A percentile compares a stretch with the other conserved stretches of the same genome.
These are phyloP conservation scores for Brachionichthys hirsutus DNA, from an alignment of 2,113 vertebrate genomes.

Conservation along the genomic window DNA sequence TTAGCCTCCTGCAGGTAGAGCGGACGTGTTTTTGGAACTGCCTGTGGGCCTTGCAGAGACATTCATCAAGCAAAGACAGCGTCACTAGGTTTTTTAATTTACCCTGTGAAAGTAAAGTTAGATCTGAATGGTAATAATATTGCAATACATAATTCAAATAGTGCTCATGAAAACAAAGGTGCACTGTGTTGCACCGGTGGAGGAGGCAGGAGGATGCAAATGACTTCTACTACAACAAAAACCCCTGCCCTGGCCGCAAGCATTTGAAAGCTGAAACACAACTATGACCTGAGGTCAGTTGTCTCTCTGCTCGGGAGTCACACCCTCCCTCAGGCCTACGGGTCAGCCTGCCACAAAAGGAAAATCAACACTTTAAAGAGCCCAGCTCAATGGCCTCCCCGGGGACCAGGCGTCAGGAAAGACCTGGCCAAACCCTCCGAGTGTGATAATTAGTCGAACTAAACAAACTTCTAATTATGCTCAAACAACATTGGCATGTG, in stretches of 20 bases:
- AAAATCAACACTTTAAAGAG: constrained; percentile 68
- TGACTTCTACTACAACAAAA: constrained; percentile 35
- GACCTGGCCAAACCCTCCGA: constrained; percentile 36
- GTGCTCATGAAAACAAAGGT: constrained; percentile 7
- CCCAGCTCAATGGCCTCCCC: constrained; percentile 24
- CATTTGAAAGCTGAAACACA: constrained; percentile 56
- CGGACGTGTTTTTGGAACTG: neutral
- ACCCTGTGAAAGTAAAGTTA: neutral
- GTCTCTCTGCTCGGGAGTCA: constrained; percentile 66
- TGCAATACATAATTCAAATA: neutral
- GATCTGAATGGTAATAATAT: neutral
- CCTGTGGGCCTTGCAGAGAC: neutral
- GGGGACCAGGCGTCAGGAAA: constrained; percentile 17
- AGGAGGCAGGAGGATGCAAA: constrained; percentile 19
- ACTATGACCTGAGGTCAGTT: constrained; percentile 52
- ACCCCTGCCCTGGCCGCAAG: constrained; percentile 51
- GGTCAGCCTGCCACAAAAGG: constrained; percentile 56
- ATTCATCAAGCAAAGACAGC: neutral
- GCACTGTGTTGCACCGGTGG: neutral
- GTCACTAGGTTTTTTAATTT: neutral
- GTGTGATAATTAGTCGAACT: constrained; percentile 61
- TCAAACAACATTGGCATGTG: constrained; percentile 63
- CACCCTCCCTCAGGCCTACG: constrained; percentile 52
- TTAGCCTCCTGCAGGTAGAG: neutral
- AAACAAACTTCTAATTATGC: constrained; percentile 76